Evolutionary conservation across 2,113 vertebrate species (phyloP).

Genomic region (Platysteira castanea): DNA sequence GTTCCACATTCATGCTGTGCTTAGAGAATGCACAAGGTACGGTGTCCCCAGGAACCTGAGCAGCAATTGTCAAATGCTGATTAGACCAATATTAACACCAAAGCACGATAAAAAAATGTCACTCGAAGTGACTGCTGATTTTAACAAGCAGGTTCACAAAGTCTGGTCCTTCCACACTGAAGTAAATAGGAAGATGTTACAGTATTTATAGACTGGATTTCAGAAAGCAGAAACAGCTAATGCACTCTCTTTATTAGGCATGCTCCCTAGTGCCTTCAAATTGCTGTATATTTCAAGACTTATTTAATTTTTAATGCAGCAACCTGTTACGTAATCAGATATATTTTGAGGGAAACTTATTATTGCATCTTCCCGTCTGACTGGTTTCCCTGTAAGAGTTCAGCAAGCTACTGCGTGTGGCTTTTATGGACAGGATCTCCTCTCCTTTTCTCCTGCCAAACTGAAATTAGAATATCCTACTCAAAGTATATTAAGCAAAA

Average conservation of each 20-base stretch:
- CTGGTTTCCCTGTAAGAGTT: slow-evolving; percentile 24
- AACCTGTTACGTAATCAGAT: slow-evolving; percentile 11
- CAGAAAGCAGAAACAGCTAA: slow-evolving; percentile 37
- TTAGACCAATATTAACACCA: background rate
- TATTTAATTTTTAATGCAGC: slow-evolving; percentile 63
- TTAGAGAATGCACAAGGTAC: background rate
- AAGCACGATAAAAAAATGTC: background rate
- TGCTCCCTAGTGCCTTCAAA: slow-evolving; percentile 26
- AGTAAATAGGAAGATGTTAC: slow-evolving; percentile 39
- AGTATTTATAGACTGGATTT: slow-evolving; percentile 46
- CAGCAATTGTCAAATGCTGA: background rate
- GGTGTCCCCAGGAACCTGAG: background rate
- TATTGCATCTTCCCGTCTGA: slow-evolving; percentile 3
- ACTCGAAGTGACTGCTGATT: background rate
- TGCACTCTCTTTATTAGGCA: slow-evolving; percentile 48
- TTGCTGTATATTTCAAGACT: slow-evolving; percentile 55
- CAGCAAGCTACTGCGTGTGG: background rate
- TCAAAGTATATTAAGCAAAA: background rate
- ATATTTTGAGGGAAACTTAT: slow-evolving; percentile 27
- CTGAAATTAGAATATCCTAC: background rate
- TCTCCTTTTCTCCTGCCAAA: background rate
- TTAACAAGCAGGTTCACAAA: slow-evolving; percentile 14
- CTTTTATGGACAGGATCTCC: slow-evolving; percentile 5
- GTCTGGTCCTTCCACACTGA: background rate
- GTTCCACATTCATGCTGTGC: background rate